phyloP scores from a whole-genome alignment of 2,888 invertebrate species.

The Eilema griseolum region DNA sequence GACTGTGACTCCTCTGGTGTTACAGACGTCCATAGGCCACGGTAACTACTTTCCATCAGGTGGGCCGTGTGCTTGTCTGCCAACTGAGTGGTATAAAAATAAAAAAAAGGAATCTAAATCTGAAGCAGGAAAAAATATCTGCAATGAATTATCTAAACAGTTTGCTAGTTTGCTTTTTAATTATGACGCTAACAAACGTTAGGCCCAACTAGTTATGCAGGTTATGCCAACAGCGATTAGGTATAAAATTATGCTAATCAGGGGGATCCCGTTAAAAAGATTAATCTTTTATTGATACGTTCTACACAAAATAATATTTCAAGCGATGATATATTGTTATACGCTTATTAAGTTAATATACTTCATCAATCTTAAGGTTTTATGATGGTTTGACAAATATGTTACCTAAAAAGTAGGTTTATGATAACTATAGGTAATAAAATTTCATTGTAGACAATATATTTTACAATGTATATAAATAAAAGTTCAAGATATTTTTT shows the following conservation, averaged over 20 bases:
- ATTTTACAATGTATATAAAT: neutral
- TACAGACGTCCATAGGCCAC: too few relatives aligned
- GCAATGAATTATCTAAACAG: too few relatives aligned
- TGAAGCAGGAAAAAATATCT: too few relatives aligned
- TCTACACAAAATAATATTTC: neutral
- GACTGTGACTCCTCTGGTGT: too few relatives aligned
- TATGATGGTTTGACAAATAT: slow-evolving; percentile 4
- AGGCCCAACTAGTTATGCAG: neutral
- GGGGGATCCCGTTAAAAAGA: neutral
- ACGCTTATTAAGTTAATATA: slow-evolving; percentile 3
- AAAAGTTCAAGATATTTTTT: too few relatives aligned
- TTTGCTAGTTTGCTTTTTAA: too few relatives aligned
- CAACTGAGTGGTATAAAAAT: too few relatives aligned
- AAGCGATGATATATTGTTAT: slow-evolving; percentile 1
- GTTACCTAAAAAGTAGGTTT: neutral
- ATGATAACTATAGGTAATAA: neutral
- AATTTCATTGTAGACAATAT: neutral
- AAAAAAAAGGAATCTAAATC: too few relatives aligned
- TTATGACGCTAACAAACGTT: neutral
- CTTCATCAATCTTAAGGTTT: slow-evolving; percentile 1
- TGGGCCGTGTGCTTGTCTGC: too few relatives aligned
- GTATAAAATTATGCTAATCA: neutral
- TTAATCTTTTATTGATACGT: neutral
- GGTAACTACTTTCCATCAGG: too few relatives aligned
- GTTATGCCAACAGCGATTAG: neutral